phyloP scores from a whole-genome alignment of 2,888 invertebrate genomes.

The Periphyllus acericola region DNA sequence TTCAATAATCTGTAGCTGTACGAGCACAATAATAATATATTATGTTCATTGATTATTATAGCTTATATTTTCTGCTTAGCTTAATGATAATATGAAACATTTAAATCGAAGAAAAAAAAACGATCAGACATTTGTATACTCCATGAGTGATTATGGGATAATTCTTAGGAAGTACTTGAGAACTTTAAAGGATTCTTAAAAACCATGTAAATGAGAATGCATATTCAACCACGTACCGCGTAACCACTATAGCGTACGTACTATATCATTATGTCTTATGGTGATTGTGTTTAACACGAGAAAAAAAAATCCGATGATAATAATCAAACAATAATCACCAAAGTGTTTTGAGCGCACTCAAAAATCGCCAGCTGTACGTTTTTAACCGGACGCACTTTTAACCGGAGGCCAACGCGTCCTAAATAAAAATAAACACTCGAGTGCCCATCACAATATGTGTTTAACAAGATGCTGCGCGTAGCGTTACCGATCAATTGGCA shows the following conservation, averaged over 20 bases:
- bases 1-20: too few relatives aligned
- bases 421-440: slow-evolving; percentile 58
- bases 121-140: background rate
- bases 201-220: background rate
- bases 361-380: slow-evolving; percentile 49
- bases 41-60: too few relatives aligned
- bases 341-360: slow-evolving; percentile 54
- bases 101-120: too few relatives aligned
- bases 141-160: background rate
- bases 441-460: slow-evolving; percentile 6
- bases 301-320: background rate
- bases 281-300: background rate
- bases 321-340: slow-evolving; percentile 33
- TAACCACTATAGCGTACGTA: background rate
- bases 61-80: too few relatives aligned
- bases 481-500: slow-evolving; percentile 40
- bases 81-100: too few relatives aligned
- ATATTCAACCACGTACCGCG: background rate
- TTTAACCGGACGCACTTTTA: slow-evolving; percentile 44
- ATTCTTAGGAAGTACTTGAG: slow-evolving; percentile 32
- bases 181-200: background rate
- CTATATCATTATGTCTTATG: slow-evolving; percentile 5
- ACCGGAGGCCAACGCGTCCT: background rate
- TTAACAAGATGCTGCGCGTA: slow-evolving; percentile 14
- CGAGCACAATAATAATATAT: too few relatives aligned